phyloP scores from a whole-genome alignment of 2,888 invertebrate species.

The Nasonovia ribisnigri region DNA sequence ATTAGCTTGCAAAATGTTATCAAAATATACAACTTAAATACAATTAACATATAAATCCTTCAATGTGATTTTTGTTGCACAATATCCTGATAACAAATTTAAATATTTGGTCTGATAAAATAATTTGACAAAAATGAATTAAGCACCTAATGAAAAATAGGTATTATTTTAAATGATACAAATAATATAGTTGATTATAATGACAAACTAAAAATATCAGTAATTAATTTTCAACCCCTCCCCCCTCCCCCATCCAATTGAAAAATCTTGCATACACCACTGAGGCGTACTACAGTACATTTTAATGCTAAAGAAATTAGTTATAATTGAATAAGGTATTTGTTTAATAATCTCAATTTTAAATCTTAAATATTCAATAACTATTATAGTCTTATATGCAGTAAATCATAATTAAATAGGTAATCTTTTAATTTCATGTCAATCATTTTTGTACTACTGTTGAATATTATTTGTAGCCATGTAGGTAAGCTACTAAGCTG shows the following conservation, averaged over 20 bases:
- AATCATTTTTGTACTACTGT: too few relatives aligned
- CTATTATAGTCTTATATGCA: background rate
- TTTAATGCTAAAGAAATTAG: background rate
- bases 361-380: background rate
- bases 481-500: background rate
- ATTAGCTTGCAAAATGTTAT: background rate
- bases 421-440: background rate
- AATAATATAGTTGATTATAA: background rate
- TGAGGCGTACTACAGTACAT: background rate
- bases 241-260: too few relatives aligned
- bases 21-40: background rate
- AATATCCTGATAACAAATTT: background rate
- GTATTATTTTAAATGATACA: background rate
- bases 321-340: background rate
- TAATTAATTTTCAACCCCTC: too few relatives aligned
- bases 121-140: background rate
- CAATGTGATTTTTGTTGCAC: background rate
- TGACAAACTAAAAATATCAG: too few relatives aligned
- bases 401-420: background rate
- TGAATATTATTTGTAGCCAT: too few relatives aligned
- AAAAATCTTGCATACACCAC: too few relatives aligned
- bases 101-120: background rate
- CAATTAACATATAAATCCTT: background rate
- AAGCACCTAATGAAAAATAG: background rate
- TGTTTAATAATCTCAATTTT: background rate